Conservation (phyloP, 2,888 invertebrate genomes). For the Kuschelorhynchus macadamiae region DNA sequence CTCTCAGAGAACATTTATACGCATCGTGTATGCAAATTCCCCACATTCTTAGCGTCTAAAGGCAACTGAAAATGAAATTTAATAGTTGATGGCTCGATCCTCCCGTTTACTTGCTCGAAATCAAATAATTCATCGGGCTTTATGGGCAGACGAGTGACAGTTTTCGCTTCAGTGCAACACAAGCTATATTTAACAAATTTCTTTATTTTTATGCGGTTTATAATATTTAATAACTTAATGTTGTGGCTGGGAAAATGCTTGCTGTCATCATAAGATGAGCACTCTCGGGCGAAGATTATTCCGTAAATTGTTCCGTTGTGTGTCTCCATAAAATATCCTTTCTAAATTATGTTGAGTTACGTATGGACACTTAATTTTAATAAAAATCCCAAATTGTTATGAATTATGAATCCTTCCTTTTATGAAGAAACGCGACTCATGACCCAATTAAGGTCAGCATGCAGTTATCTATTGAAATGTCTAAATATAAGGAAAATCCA, state of each 20-base stretch:
- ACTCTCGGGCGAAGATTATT: too few species aligned
- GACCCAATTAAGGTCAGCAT: too few species aligned
- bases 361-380: too few species aligned
- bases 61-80: constrained; percentile 43
- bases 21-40: constrained; percentile 53
- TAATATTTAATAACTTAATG: too few species aligned
- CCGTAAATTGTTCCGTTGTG: too few species aligned
- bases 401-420: too few species aligned
- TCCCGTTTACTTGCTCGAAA: constrained; percentile 25
- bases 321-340: neutral
- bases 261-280: too few species aligned
- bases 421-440: too few species aligned
- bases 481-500: too few species aligned
- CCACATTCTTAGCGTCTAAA: constrained; percentile 50
- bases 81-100: constrained; percentile 35
- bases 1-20: constrained; percentile 44
- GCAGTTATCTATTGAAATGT: too few species aligned
- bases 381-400: too few species aligned
- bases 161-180: constrained; percentile 20
- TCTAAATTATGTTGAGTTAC: neutral
- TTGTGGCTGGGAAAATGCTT: too few species aligned
- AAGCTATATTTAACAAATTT: constrained; percentile 23
- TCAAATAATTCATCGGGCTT: constrained; percentile 34
- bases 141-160: constrained; percentile 22
- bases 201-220: neutral